Percentiles rank a stretch among this genome's conserved stretches.
phyloP scores from a whole-genome alignment of 2,888 invertebrate species.

The Unio delphinus region DNA sequence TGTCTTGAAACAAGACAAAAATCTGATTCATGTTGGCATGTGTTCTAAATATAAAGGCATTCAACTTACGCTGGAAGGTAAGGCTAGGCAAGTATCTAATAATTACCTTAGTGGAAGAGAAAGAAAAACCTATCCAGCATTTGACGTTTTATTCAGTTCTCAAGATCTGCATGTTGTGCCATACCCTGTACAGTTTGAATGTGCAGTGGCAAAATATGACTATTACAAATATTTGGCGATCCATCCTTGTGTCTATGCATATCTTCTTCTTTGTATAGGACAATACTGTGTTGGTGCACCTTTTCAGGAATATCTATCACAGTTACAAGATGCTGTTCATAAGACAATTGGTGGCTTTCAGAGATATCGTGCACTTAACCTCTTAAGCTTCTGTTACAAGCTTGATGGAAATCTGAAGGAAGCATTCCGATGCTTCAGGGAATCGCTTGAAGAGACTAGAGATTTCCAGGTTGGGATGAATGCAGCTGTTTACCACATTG shows the following conservation, averaged over 20 bases:
- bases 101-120: neutral
- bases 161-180: neutral
- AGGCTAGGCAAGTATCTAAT: too few relatives aligned
- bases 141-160: neutral
- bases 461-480: neutral
- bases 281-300: neutral
- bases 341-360: neutral
- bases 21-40: neutral
- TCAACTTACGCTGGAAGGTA: too few relatives aligned
- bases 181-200: neutral
- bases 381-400: slow-evolving; percentile 9
- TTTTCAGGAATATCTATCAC: too few relatives aligned
- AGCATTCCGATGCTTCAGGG: slow-evolving; percentile 1
- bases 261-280: neutral
- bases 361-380: slow-evolving; percentile 8
- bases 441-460: neutral
- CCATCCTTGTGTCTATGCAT: slow-evolving; percentile 4
- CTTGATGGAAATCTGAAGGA: slow-evolving; percentile 4
- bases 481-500: slow-evolving; percentile 8
- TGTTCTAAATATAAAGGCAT: neutral
- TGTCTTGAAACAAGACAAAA: slow-evolving; percentile 2
- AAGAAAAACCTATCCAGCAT: neutral
- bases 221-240: neutral
- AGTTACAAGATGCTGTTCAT: slow-evolving; percentile 2
- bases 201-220: neutral